Conservation (phyloP, 1,140 invertebrate species). For the Dendrolimus punctatus region DNA sequence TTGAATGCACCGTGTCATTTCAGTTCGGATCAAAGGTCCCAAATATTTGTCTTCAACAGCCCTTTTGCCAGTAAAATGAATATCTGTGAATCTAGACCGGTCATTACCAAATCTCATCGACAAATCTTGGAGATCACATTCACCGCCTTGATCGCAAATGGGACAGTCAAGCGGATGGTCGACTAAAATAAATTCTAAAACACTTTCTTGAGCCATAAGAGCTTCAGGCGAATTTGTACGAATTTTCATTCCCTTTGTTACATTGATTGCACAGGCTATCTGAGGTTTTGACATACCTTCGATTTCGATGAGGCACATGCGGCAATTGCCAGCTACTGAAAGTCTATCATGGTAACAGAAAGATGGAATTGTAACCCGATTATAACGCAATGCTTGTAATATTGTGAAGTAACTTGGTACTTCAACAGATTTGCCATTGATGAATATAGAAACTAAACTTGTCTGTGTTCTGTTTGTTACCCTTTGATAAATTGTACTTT, state of each 20-base stretch:
- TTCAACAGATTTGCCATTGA: constrained; percentile 40
- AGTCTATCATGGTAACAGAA: constrained; percentile 79
- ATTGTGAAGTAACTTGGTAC: constrained; percentile 52
- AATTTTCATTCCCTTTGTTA: constrained; percentile 81
- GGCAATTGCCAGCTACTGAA: constrained; percentile 84
- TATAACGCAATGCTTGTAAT: constrained; percentile 39
- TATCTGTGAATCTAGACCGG: constrained; percentile 93
- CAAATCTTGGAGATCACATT: constrained; percentile 98
- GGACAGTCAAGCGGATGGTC: constrained; percentile 99
- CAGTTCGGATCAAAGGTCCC: constrained; percentile 84
- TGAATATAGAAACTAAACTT: constrained; percentile 28
- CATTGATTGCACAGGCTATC: constrained; percentile 85
- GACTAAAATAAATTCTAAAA: constrained; percentile 98
- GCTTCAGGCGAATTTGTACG: constrained; percentile 79
- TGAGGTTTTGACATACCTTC: constrained; percentile 83
- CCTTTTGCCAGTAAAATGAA: constrained; percentile 92
- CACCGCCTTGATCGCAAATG: constrained; percentile 99
- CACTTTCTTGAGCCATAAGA: constrained; percentile 88
- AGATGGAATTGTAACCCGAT: constrained; percentile 34
- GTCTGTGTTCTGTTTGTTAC: constrained; percentile 13
- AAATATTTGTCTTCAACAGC: constrained; percentile 86
- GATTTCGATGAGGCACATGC: constrained; percentile 88
- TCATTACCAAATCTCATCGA: constrained; percentile 99
- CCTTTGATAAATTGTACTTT: neutral
- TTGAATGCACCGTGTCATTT: constrained; percentile 89